Base-by-base conservation (phyloP, 2,888 invertebrate genomes). In the Apodemia mormo region DNA sequence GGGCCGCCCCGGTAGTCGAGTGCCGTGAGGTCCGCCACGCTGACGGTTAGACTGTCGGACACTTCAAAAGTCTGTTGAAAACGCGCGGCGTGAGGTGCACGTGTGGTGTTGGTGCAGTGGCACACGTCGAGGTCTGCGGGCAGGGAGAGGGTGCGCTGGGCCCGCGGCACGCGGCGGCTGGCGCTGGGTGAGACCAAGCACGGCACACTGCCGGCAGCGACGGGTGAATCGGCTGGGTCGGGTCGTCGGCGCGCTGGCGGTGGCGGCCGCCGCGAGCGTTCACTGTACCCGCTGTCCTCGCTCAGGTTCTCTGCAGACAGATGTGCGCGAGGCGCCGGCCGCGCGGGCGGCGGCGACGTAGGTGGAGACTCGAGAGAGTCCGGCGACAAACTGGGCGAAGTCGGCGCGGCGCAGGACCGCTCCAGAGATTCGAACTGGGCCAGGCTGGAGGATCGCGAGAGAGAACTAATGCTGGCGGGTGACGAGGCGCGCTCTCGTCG, bases 351-450 rank as follows among this genome's bases (percentile, higher is more conserved):
- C 56, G 92, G 91, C 8, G 90, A 86, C 5, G 86, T 82, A 14
- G 89, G 88, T 10, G 91, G 90, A 4, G 92, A 91, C 78, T 92
- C 92, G 66, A 92, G 82, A 54, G 92, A 92, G 83, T 94, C 94
- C 2, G 94, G 94, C 4, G 92, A 92, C 56, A 93, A 85, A 81
- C 90, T 86, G 71, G 89, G 89, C 37, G 90, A 91, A 66, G 82
- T 85, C 68, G 89, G 89, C n/a, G 90, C 90, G 45, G 91, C 90
- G 79, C 92, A 93, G 66, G 92, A 92, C 54, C 93, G 94, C 84
- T 97, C 97, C 72, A 97, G 91, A 5, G 96, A 96, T 89, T 97
- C 97, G 87, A 97, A 97, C 87, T 97, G 97, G 74, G 97, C 94
- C 74, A 97, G 93, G 78, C 97, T 97, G 76, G 96, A 96, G 73